Evolutionary conservation across 2,113 vertebrate genomes (phyloP), one percentile per base, ranked within the genome.

Genomic region (Megaptera novaeangliae): DNA sequence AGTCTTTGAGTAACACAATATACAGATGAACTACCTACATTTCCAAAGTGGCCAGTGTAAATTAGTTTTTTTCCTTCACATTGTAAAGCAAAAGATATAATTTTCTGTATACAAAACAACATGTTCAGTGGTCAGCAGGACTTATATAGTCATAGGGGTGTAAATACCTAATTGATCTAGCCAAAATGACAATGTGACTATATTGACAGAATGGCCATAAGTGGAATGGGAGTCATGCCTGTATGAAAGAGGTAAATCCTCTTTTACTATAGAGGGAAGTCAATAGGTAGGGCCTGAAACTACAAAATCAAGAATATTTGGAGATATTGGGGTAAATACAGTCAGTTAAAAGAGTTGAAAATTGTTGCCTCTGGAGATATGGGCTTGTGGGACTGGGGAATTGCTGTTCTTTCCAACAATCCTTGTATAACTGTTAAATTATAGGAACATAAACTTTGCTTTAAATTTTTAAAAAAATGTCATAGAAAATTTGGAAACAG

Each of bases 221-320:
- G 49, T 80, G n/a, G 29, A 4, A 29, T 82, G 39, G 34, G 27
- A 94, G 34, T 36, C 3, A 14, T 46, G 29, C 61, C 61, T 52
- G 25, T 31, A 18, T 21, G 36, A 91, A 71, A 91, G 46, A 87
- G 29, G 20, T 31, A 91, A 68, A 93, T 95, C 25, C 25, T 87
- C 61, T 39, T 88, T 36, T 91, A 31, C 8, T 34, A 52, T 29
- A 78, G 27, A 90, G 8, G 46, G 29, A 93, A 95, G 23, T 87
- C 8, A 57, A 44, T 61, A 84, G 39, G 34, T 39, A 52, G 34
- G n/a, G 12, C 7, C 39, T 10, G 17, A 84, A 95, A 85, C 59
- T 57, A 94, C 6, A 88, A 95, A 80, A 88, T 85, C 52, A 84
- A 88, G 46, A 92, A 14, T 86, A 92, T 97, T 77, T 84, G 29